Conservation (phyloP, 2,888 invertebrate genomes). For the Dione juno region DNA sequence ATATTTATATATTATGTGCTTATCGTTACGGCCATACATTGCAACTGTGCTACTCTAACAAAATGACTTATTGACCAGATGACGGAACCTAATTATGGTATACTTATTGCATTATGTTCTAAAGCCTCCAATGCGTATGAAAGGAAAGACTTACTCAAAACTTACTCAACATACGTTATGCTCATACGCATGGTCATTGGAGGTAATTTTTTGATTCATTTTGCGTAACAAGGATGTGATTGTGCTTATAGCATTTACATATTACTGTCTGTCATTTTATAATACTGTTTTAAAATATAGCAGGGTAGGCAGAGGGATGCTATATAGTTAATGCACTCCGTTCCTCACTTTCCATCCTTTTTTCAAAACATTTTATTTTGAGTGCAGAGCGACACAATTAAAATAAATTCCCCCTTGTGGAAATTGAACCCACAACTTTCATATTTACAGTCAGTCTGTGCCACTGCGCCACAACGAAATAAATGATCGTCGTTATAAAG, state of each 20-base stretch:
- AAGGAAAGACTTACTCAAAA: background rate
- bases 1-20: too few species aligned
- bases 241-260: constrained; percentile 14
- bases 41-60: too few species aligned
- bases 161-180: constrained; percentile 4
- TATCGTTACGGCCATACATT: too few species aligned
- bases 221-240: constrained; percentile 20
- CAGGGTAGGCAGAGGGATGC: too few species aligned
- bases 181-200: constrained; percentile 18
- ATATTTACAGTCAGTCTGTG: too few species aligned
- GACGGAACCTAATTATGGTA: background rate
- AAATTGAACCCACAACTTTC: background rate
- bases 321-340: background rate
- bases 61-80: background rate
- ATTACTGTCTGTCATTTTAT: background rate
- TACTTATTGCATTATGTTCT: constrained; percentile 2
- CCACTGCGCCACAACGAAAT: background rate
- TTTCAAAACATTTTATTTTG: too few species aligned
- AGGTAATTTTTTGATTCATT: constrained; percentile 26
- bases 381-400: background rate
- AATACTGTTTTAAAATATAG: background rate
- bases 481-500: too few species aligned
- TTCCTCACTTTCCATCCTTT: background rate
- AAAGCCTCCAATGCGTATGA: background rate
- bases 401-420: background rate